Base-by-base conservation (phyloP, 2,113 vertebrate genomes). In the Oxygymnocypris stewartii region DNA sequence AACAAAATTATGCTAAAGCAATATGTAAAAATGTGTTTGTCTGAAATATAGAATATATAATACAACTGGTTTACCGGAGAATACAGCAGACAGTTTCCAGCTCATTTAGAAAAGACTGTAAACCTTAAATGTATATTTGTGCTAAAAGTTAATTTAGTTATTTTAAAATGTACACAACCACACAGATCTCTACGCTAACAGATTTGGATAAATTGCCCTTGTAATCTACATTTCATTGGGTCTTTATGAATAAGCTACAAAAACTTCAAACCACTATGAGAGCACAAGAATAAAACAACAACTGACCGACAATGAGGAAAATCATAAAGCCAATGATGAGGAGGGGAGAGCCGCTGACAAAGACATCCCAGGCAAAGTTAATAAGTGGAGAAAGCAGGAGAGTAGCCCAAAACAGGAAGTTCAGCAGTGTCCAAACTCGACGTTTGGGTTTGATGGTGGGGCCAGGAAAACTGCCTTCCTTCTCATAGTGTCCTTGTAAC, bases 361-460 rank as follows among this genome's bases (percentile, higher is more conserved):
- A 96, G 90, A 99, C 96, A 11, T 97, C 97, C 57, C 96, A 95
- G 77, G 95, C 97, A 76, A 99, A 99, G 9, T 96, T 97, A 93
- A 99, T 97, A 63, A 99, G 97, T 6, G 97, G 98, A 0, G 97
- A 99, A 9, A 99, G 97, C 67, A 99, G 96, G 49, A 99, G 59
- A 0, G 96, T 97, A 89, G 97, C 97, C 98, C 98, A 99, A 93
- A 96, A 97, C 78, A 99, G 91, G 90, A 98, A 99, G 91, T 99
- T 99, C 31, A 99, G 93, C 86, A 99, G 95, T 0, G 97, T 96
- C 98, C 98, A 99, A 0, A 91, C 95, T 87, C 98, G 93, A 8
- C 97, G 95, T 12, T 83, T 91, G 6, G 98, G 96, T 83, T 94
- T 94, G 88, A 98, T 94, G 86, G 94, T 94, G 79, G 95, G 90